phyloP scores from a whole-genome alignment of 2,888 invertebrate genomes.

The Stenolophus ochropezus region DNA sequence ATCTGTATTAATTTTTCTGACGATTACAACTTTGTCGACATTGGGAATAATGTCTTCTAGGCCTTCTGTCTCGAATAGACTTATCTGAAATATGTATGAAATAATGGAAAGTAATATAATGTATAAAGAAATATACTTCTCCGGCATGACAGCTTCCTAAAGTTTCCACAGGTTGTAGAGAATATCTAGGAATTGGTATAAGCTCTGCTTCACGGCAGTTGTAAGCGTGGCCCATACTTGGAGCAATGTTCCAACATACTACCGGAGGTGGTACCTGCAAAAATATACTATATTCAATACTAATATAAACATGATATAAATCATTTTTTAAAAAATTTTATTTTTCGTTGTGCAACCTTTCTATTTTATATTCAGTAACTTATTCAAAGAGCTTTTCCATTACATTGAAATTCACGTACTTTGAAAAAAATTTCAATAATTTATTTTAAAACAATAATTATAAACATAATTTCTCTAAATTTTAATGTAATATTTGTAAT shows the following conservation, averaged over 20 bases:
- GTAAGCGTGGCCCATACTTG: slow-evolving; percentile 78
- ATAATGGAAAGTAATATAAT: background rate
- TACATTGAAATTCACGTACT: no score
- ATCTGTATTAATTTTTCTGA: slow-evolving; percentile 74
- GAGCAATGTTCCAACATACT: slow-evolving; percentile 78
- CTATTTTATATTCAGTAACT: no score
- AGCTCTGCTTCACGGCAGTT: slow-evolving; percentile 77
- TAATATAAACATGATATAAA: background rate
- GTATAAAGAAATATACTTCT: no score
- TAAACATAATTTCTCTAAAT: no score
- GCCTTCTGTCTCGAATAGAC: slow-evolving; percentile 76
- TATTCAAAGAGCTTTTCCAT: no score
- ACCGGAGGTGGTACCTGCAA: slow-evolving; percentile 76
- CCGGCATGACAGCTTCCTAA: slow-evolving; percentile 77
- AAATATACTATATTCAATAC: slow-evolving; percentile 1
- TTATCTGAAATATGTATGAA: slow-evolving; percentile 71
- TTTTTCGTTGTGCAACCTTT: no score
- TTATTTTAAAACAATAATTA: no score
- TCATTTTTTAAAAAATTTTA: no score
- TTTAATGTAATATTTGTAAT: no score
- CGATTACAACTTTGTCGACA: slow-evolving; percentile 75
- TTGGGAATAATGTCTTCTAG: slow-evolving; percentile 73
- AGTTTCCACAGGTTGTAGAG: slow-evolving; percentile 76
- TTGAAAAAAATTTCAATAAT: no score
- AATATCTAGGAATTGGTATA: slow-evolving; percentile 76